phyloP scores from a whole-genome alignment of 2,888 invertebrate genomes.

The Strigamia transsilvanica region DNA sequence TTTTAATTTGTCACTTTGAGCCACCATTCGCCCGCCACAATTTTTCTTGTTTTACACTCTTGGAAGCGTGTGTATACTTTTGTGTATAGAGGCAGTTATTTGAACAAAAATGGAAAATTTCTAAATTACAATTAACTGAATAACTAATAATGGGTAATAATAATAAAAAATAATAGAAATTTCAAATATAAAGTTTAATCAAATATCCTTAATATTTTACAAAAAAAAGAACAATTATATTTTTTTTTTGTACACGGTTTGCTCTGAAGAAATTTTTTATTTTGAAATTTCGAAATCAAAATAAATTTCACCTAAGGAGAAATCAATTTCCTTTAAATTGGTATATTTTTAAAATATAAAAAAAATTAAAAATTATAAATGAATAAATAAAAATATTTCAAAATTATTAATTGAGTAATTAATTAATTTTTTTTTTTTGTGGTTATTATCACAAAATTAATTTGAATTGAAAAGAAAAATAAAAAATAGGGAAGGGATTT shows the following conservation, averaged over 20 bases:
- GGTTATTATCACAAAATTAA: neutral
- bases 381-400: neutral
- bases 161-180: constrained; percentile 22
- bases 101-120: neutral
- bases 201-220: constrained; percentile 41
- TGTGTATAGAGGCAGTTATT: constrained; percentile 39
- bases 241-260: constrained; percentile 40
- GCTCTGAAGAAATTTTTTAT: constrained; percentile 3
- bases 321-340: neutral
- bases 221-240: constrained; percentile 40
- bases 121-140: neutral
- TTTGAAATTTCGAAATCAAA: constrained; percentile 17
- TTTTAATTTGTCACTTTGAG: neutral
- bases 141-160: neutral
- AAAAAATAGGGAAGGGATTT: neutral
- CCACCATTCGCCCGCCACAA: neutral
- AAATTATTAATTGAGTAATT: neutral
- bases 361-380: neutral
- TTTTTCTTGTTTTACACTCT: neutral
- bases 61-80: constrained; percentile 40
- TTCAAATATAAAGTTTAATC: constrained; percentile 43
- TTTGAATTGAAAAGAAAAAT: neutral
- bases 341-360: neutral
- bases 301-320: neutral
- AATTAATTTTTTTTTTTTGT: neutral